phyloP scores from a whole-genome alignment of 92 coral and sea anemone species.

The Parazoanthus darwini region DNA sequence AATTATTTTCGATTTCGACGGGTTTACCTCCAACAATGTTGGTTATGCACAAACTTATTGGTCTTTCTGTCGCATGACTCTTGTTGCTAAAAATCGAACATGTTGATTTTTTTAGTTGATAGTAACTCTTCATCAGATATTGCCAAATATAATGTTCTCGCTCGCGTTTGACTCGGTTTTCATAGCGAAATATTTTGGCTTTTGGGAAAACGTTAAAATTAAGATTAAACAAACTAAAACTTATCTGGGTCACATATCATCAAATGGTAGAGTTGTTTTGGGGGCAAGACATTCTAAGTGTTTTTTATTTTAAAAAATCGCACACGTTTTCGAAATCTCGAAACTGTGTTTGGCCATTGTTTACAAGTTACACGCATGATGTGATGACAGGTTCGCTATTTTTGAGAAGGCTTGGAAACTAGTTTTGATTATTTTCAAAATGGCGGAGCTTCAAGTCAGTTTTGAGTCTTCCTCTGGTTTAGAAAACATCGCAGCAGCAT shows the following conservation, averaged over 20 bases:
- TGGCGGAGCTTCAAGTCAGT: slow-evolving; percentile 76
- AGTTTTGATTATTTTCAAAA: slow-evolving; percentile 68
- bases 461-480: slow-evolving; percentile 74
- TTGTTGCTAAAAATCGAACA: not conserved
- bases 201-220: not conserved
- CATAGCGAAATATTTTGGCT: not conserved
- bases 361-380: slow-evolving; percentile 15
- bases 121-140: not conserved
- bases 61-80: not conserved
- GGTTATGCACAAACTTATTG: not conserved
- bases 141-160: not conserved
- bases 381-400: slow-evolving; percentile 9
- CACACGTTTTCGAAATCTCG: not conserved
- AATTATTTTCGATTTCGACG: slow-evolving; percentile 5
- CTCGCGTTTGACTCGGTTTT: not conserved
- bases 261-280: not conserved
- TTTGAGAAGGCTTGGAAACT: slow-evolving; percentile 47
- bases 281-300: too few species aligned
- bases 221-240: not conserved
- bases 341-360: slow-evolving; percentile 7
- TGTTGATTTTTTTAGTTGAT: not conserved
- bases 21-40: not conserved
- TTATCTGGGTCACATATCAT: not conserved
- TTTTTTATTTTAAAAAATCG: not conserved
- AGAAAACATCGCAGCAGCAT: slow-evolving; percentile 57